Evolutionary conservation across 35 echinoderm and acorn worm species (phyloP), one percentile per base, ranked within the genome.

Genomic region (Heliocidaris tuberculata): DNA sequence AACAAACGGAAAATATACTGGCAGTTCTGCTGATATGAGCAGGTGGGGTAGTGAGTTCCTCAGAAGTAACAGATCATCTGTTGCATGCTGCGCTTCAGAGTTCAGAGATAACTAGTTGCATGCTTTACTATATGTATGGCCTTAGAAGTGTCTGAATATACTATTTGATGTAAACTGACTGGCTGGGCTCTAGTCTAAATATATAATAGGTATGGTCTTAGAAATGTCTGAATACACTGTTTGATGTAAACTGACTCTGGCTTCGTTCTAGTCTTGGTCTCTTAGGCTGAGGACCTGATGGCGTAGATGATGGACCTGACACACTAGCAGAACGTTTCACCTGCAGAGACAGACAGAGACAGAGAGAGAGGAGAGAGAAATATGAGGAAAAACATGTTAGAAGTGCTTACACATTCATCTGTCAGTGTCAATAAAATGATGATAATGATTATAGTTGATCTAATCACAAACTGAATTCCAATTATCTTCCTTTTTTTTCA

Each of bases 211-310:
- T 42, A 42, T 78, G 65, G 21, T 78, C 15, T 92, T 50, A 97
- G 31, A 98, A 95, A 50, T 95, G 97, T 52, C 92, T 94, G 52
- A 98, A 98, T 24, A 98, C 95, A 71, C 97, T 97, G 54, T 78
- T 94, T 90, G 94, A 92, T 60, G 95, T 85, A 9, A 35, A 86
- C 48, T 95, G 95, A 59, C 97, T 98, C 19, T 95, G 85, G 90
- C 97, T 98, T 48, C 97, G 35, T 0, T 98, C 97, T 90, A 98
- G 65, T 48, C 95, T 85, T 13, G 95, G 97, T 70, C 70, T 54
- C 93, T 98, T 98, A 35, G 78, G 94, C 13, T 92, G 49, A 21
- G 97, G 95, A 21, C 87, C 97, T 52, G 88, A 48, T 24, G 29
- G 47, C 2, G 32, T 32, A 27, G 48, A 13, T 4, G 93, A 31